Evolutionary conservation across 53 echinoderm and acorn worm species (phyloP), one percentile per base, ranked within the genome.

Genomic region (Actinopyga echinites): DNA sequence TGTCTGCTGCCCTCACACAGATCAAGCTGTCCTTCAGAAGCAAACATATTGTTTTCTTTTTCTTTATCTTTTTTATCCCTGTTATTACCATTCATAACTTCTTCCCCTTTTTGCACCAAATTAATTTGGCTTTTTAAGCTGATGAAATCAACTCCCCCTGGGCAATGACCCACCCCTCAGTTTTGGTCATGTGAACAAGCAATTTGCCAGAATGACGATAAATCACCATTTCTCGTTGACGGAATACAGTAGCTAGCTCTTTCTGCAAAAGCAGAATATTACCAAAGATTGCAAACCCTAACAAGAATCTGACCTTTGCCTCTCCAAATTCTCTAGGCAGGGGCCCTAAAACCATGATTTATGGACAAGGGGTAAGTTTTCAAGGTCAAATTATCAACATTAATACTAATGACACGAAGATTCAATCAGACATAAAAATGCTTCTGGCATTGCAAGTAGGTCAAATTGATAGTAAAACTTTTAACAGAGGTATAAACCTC

Each of bases 81-180:
- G n/a, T 65, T 20, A 65, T 65, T 34, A 34, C 31, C 13, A 20
- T 36, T 34, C 20, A 30, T 65, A 34, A 28, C 20, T 26, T 32
- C n/a, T 34, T 30, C 28, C 65, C 12, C 20, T 34, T 34, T 34
- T 37, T 67, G 34, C 21, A 25, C 40, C 42, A 69, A 65, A 69
- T 69, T 69, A 69, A 69, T 69, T 69, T 69, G 40, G 69, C 40
- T 40, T 22, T 69, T 69, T 44, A 25, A 23, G 40, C 42, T 69
- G 69, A 40, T 40, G 43, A 69, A 69, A 69, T 69, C 20, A 69
- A 38, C 40, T 40, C 69, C 69, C 44, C 69, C 24, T 9, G 69
- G 69, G 69, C 22, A 69, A 44, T 69, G 69, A 69, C 69, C 69
- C 44, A 69, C 40, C 68, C 68, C 69, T 69, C 69, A 38, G 12